A percentile compares a stretch with the other conserved stretches of the same genome.
Evolutionary conservation across 2,797 vertebrate genomes (phyloP).

Genomic region (Mus caroli): DNA sequence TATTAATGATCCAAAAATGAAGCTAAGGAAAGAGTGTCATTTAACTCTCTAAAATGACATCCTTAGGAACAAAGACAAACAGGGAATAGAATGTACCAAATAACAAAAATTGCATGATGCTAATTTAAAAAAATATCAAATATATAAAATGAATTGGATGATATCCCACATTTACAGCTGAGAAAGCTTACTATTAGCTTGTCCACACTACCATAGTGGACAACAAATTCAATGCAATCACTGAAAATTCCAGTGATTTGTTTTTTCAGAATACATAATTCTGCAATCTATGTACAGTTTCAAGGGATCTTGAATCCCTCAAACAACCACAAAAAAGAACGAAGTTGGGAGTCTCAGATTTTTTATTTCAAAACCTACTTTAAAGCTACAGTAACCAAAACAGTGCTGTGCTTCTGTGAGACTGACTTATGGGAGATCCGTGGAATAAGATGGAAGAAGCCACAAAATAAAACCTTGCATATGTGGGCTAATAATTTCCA

Average conservation of each 20-base stretch:
- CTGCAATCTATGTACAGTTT: constrained; percentile 51
- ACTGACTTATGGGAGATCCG: not conserved
- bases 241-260: not conserved
- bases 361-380: constrained; percentile 55
- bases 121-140: constrained; percentile 17
- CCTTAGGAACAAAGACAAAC: not conserved
- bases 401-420: not conserved
- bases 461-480: not conserved
- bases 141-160: constrained; percentile 25
- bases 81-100: not conserved
- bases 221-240: not conserved
- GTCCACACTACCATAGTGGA: not conserved
- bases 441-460: not conserved
- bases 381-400: constrained; percentile 29
- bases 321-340: constrained; percentile 4
- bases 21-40: not conserved
- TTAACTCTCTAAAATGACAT: not conserved
- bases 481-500: constrained; percentile 8
- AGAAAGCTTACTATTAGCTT: constrained; percentile 32
- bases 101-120: not conserved
- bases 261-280: not conserved
- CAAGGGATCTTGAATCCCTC: not conserved
- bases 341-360: not conserved
- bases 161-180: not conserved
- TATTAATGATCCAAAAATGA: not conserved